phyloP scores from a whole-genome alignment of 64 coral and sea anemone species.

The Montipora capricornis region DNA sequence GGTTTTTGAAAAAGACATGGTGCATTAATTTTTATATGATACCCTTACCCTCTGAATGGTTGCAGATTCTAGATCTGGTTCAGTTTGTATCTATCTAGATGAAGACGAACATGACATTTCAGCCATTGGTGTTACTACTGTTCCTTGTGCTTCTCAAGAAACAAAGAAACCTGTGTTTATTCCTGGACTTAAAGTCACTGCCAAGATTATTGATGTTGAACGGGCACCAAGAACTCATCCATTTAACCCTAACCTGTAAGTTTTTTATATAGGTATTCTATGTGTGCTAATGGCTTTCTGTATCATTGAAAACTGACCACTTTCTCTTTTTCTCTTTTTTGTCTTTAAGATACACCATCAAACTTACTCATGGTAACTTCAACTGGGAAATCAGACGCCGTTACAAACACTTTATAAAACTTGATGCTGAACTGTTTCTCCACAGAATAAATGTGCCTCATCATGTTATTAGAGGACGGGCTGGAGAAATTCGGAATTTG shows the following conservation, averaged over 20 bases:
- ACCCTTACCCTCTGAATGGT: no score
- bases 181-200: conserved; percentile 72
- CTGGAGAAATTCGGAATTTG: conserved; percentile 21
- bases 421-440: conserved; percentile 88
- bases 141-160: not conserved
- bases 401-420: conserved; percentile 89
- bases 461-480: conserved; percentile 28
- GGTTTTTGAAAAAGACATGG: no score
- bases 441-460: conserved; percentile 71
- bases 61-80: conserved; percentile 19
- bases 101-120: not conserved
- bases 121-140: not conserved
- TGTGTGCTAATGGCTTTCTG: no score
- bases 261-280: not conserved
- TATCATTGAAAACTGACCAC: no score
- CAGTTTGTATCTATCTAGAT: conserved; percentile 1
- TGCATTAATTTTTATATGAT: not conserved
- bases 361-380: conserved; percentile 76
- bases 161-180: conserved; percentile 66
- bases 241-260: conserved; percentile 93
- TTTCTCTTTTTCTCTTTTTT: not conserved
- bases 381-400: conserved; percentile 83
- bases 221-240: conserved; percentile 89
- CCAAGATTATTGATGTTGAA: conserved; percentile 81
- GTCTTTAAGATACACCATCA: conserved; percentile 78